Percentiles rank a stretch among this genome's conserved stretches.
Conservation (phyloP, 2,797 vertebrate genomes). For the Tolypeutes matacus region DNA sequence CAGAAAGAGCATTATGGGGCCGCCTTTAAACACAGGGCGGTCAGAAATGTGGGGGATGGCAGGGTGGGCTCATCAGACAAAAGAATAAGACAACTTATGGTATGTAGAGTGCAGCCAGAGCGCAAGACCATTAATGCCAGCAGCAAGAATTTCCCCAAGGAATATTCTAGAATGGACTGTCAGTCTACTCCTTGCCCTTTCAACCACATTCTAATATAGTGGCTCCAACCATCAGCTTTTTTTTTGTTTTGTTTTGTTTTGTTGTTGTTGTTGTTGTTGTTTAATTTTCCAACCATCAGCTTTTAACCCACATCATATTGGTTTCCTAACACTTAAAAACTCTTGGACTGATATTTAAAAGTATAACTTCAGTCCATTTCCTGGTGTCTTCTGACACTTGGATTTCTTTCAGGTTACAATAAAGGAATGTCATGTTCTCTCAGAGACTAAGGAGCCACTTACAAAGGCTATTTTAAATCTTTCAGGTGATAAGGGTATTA, state of each 20-base stretch:
- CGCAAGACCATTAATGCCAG: slow-evolving; percentile 11
- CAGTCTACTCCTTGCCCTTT: slow-evolving; percentile 36
- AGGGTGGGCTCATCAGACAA: background rate
- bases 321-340: slow-evolving; percentile 65
- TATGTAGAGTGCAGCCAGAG: background rate
- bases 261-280: too few relatives aligned
- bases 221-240: slow-evolving; percentile 50
- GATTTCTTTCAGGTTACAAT: slow-evolving; percentile 69
- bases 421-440: slow-evolving; percentile 62
- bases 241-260: too few relatives aligned
- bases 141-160: slow-evolving; percentile 58
- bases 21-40: background rate
- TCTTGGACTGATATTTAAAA: slow-evolving; percentile 46
- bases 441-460: slow-evolving; percentile 65
- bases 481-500: slow-evolving; percentile 67
- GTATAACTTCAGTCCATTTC: slow-evolving; percentile 51
- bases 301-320: slow-evolving; percentile 45
- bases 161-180: slow-evolving; percentile 59
- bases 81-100: slow-evolving; percentile 31
- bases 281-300: slow-evolving; percentile 40
- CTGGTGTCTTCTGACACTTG: slow-evolving; percentile 39
- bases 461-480: slow-evolving; percentile 69
- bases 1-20: background rate
- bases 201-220: slow-evolving; percentile 47
- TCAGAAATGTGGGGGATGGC: background rate